Base-by-base conservation (phyloP, 2,888 invertebrate genomes). In the Magallana nippona region DNA sequence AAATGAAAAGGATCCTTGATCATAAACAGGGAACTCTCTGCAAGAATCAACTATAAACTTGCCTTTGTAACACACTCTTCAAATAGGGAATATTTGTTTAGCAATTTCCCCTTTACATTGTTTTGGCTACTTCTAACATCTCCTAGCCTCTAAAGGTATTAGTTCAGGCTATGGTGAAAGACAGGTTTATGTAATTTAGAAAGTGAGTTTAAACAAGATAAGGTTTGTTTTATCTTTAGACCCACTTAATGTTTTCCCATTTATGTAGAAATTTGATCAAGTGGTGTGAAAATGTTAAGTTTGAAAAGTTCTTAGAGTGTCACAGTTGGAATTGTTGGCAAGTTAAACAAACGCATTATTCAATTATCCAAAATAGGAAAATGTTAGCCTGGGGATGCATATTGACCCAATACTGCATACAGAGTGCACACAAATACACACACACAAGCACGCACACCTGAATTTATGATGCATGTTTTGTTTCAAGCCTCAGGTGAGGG, bases 381-480 rank as follows among this genome's bases (percentile, higher is more conserved):
- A 71, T 27, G 22, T 15, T 71, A 71, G 71, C 71, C 71, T 71
- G 15, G 5, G 71, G 22, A 71, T 5, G 15, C 15, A n/a, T 60
- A 60, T 60, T 8, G 60, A 60, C n/a, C 15, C 15, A 22, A 44
- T 44, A 5, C 44, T 5, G 44, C 44, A 44, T 44, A 44, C 44
- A 44, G 44, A 44, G 71, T 71, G 27, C 27, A 71, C 15, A 71
- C 22, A 71, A 32, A 71, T 71, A 71, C 71, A 22, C 71, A 71
- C 27, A 71, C 27, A 71, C 22, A 71, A 32, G 32, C 32, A 71
- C 32, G 27, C 17, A 71, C 32, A 44, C 71, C 13, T 44, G 71
- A 71, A 71, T 71, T 71, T 27, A 71, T 71, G 27, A 71, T 71
- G 22, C 71, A 71, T 71, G 71, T 71, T 32, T 71, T 71, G 71